Evolutionary conservation across 2,888 invertebrate genomes (phyloP).

Genomic region (Muschampia plurimacula): DNA sequence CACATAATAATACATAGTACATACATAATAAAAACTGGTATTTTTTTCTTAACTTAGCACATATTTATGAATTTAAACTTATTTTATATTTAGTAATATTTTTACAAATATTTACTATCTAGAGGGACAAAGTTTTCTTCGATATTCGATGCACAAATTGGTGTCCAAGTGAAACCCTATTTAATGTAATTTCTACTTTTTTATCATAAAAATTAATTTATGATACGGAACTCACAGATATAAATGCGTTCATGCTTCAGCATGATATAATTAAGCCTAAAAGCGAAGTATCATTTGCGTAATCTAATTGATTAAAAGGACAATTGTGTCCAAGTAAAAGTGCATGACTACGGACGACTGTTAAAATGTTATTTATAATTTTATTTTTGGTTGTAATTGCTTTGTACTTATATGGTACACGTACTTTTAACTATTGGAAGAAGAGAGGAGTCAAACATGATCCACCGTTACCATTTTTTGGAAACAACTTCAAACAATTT

Average conservation of each 20-base stretch:
- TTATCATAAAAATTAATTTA: neutral
- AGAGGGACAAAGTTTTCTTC: too few relatives aligned
- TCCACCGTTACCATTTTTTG: conserved; percentile 60
- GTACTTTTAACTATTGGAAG: conserved; percentile 56
- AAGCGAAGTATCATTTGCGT: neutral
- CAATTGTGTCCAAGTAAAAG: neutral
- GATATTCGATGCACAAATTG: too few relatives aligned
- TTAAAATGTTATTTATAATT: conserved; percentile 15
- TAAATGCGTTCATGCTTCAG: neutral
- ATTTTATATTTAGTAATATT: too few relatives aligned
- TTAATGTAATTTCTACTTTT: too few relatives aligned
- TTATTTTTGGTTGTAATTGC: conserved; percentile 12
- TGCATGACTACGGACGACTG: neutral
- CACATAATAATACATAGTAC: too few relatives aligned
- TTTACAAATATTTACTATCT: too few relatives aligned
- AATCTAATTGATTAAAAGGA: neutral
- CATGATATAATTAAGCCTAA: neutral
- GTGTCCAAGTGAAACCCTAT: too few relatives aligned
- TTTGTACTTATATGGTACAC: conserved; percentile 37
- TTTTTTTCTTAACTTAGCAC: too few relatives aligned
- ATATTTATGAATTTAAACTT: too few relatives aligned
- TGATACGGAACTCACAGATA: neutral
- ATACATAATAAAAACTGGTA: too few relatives aligned
- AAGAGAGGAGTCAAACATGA: conserved; percentile 62
- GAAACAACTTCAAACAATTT: conserved; percentile 56